A percentile compares a stretch with the other conserved stretches of the same genome.
Conservation (phyloP, 2,888 invertebrate genomes). For the Drosophila niveifrons region DNA sequence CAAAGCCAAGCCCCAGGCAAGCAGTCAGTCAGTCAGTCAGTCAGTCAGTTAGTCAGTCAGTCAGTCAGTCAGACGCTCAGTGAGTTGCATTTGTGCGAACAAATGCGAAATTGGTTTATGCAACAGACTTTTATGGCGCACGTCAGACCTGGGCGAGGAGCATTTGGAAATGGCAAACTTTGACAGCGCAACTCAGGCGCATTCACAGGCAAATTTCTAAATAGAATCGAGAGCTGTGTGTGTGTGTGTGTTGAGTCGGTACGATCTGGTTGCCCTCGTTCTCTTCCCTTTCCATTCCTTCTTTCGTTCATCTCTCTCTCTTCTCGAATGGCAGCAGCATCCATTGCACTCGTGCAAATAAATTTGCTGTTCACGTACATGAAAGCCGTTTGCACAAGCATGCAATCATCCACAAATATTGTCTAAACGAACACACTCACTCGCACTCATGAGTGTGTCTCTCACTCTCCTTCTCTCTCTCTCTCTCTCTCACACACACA, state of each 20-base stretch:
- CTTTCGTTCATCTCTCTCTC: background rate
- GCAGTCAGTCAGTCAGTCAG: constrained; percentile 20
- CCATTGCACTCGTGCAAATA: constrained; percentile 78
- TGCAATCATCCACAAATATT: constrained; percentile 82
- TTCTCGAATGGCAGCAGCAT: constrained; percentile 54
- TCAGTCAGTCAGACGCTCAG: background rate
- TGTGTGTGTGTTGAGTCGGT: too few relatives aligned
- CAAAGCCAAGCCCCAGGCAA: background rate
- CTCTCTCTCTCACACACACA: background rate
- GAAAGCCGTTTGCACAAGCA: constrained; percentile 81
- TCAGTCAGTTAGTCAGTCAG: background rate
- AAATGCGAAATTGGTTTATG: constrained; percentile 81
- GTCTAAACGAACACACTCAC: constrained; percentile 63
- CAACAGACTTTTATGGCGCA: constrained; percentile 79
- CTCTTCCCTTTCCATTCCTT: background rate
- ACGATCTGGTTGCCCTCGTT: background rate
- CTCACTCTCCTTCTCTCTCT: background rate
- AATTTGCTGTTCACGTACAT: constrained; percentile 80
- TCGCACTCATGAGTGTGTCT: constrained; percentile 3
- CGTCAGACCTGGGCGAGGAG: constrained; percentile 53
- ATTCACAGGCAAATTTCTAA: constrained; percentile 63
- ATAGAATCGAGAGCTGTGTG: constrained; percentile 39
- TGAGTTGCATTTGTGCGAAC: constrained; percentile 67
- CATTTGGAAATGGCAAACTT: constrained; percentile 72
- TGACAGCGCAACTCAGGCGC: constrained; percentile 61